A percentile compares a stretch with the other conserved stretches of the same genome.
These are phyloP conservation scores for Hemiprocne comata DNA, from an alignment of 2,113 vertebrate genomes.

Conservation along the genomic window DNA sequence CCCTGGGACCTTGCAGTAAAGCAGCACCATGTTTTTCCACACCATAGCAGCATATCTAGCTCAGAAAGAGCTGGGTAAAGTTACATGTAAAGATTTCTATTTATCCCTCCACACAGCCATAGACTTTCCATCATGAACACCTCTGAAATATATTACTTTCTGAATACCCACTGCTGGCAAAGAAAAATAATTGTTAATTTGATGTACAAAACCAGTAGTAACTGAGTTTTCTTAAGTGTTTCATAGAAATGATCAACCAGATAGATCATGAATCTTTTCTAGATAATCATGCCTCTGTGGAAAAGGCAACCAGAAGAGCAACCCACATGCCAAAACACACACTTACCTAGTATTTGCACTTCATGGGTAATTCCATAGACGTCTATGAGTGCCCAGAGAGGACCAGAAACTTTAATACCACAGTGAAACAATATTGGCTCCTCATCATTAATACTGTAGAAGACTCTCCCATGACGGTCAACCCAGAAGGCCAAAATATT, in stretches of 20 bases:
- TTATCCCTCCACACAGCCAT: neutral
- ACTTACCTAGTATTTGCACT: slow-evolving; percentile 93
- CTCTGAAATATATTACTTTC: neutral
- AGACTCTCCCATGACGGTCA: slow-evolving; percentile 93
- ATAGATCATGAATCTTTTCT: neutral
- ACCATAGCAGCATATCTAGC: neutral
- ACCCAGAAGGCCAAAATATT: slow-evolving; percentile 97
- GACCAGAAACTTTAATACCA: slow-evolving; percentile 92
- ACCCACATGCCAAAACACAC: neutral
- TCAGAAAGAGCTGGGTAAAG: neutral
- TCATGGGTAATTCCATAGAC: slow-evolving; percentile 98
- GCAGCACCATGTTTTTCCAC: neutral
- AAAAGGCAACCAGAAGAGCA: neutral
- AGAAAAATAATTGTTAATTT: neutral
- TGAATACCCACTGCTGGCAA: neutral
- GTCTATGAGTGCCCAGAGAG: slow-evolving; percentile 97
- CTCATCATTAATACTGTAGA: slow-evolving; percentile 95
- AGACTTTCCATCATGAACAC: neutral
- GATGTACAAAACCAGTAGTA: neutral
- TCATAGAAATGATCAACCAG: neutral
- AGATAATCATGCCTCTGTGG: neutral
- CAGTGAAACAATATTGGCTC: slow-evolving; percentile 97
- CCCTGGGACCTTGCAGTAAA: neutral
- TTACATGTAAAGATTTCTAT: neutral
- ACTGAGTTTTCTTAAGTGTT: neutral